Base-by-base conservation (phyloP, 2,888 invertebrate species). In the Watsonalla cultraria region DNA sequence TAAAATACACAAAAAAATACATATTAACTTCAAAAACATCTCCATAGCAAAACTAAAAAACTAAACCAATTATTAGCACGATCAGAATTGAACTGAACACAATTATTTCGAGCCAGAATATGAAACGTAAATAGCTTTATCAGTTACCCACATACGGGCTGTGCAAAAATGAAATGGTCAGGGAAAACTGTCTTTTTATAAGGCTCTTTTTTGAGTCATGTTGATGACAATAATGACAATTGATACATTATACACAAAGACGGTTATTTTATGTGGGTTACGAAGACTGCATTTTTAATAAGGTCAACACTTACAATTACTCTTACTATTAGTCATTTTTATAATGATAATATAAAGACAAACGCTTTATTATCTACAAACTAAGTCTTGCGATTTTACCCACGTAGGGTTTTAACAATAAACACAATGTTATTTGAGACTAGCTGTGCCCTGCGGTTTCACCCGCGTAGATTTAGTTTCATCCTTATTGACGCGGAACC, bases 1-100 rank as follows among this genome's bases (percentile, higher is more conserved):
- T 34, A 70, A 62, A 14, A 67, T 54, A 49, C 11, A 57, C 47
- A 61, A 4, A 59, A 46, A 6, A 65, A 51, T 49, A 61, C 56
- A 53, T 56, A 68, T 47, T 65, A 45, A 33, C 57, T 55, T 51
- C 54, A 50, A 60, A 51, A 39, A 59, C 50, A 59, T 52, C 60
- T 48, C 51, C 52, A 24, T 53, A 46, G 45, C 56, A 52, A 6
- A 47, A 46, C 42, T 11, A 11, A 42, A 11, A 42, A 8, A 11
- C 11, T 11, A 42, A 11, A 42, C 11, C 11, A 11, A 11, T 11
- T 11, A 8, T 42, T 11, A 42, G 11, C 11, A 42, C 11, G 11
- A 42, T 5, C 11, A 11, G 11, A 42, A 11, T 42, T 24, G 24
- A 24, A 24, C 24, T 24, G 24, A 24, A 2, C 24, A 24, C 24